Conservation (phyloP, 2,113 vertebrate genomes). For the Orthonyx spaldingii region DNA sequence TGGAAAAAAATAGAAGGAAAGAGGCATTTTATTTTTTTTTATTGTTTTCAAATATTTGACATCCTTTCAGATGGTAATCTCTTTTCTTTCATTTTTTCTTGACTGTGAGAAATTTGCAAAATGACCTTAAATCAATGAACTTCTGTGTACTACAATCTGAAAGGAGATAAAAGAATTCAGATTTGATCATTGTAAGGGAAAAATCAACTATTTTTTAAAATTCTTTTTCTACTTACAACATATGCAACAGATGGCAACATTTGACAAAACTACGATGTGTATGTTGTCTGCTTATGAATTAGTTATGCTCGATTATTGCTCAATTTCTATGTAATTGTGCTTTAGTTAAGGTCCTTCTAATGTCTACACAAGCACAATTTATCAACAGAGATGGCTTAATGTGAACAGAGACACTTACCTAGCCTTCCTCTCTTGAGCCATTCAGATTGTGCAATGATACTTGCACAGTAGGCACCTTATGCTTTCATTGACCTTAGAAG, state of each 20-base stretch:
- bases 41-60: slow-evolving; percentile 30
- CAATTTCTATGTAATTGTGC: slow-evolving; percentile 7
- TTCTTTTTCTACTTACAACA: background rate
- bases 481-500: slow-evolving; percentile 10
- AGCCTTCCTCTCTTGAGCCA: accelerated
- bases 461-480: background rate
- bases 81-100: slow-evolving; percentile 36
- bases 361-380: background rate
- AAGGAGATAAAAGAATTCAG: background rate
- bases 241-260: slow-evolving; percentile 32
- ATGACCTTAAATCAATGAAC: slow-evolving; percentile 14
- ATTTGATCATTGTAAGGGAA: background rate
- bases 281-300: slow-evolving; percentile 20
- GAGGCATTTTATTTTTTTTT: background rate
- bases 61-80: slow-evolving; percentile 9
- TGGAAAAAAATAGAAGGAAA: background rate
- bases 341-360: background rate
- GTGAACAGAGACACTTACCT: background rate
- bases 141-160: slow-evolving; percentile 1
- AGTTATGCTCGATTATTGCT: background rate
- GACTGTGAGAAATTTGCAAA: slow-evolving; percentile 9
- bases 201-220: background rate
- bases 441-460: background rate
- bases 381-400: background rate
- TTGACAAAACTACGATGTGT: background rate